Evolutionary conservation across 2,797 vertebrate genomes (phyloP), one percentile per base, ranked within the genome.

Genomic region (Onychomys leucogaster): DNA sequence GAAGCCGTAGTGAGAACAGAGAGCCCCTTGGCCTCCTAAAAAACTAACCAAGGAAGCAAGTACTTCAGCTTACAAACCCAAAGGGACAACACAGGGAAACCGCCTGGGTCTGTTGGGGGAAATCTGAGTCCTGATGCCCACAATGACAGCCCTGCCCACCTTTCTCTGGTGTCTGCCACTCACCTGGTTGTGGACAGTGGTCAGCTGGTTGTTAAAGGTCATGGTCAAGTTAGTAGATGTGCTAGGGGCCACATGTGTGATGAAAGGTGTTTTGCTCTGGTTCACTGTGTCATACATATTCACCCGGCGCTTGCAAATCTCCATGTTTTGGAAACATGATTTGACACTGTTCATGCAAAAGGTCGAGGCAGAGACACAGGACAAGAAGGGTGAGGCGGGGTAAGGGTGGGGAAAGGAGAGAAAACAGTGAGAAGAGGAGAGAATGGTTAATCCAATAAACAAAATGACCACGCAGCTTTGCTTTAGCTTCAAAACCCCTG

Each of bases 241-340:
- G 99, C 99, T 99, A 96, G 99, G 99, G 98, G 99, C 99, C 98
- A 99, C 99, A 0, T 99, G 99, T 69, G 99, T 99, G 98, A 99
- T 99, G 98, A 99, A 99, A 77, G 99, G 99, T 0, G 99, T 99
- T 99, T 99, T 99, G 99, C 99, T 99, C 99, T 99, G 99, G 98
- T 99, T 99, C 98, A 99, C 99, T 0, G 99, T 99, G 98, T 99
- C 99, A 43, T 99, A 99, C 99, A 99, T 99, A 98, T 99, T 99
- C 98, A 99, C 99, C 76, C 99, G 99, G 0, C 99, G 99, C 98
- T 99, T 99, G 97, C 99, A 99, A 97, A 99, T 99, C 98, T 99
- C 99, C 99, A 99, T 99, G 98, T 99, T 99, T 98, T 99, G 99
- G 99, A 99, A 99, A 99, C 99, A 99, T 43, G 99, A 99, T 98